Conservation (phyloP, 2,888 invertebrate species). For the Amblyteles armatorius region DNA sequence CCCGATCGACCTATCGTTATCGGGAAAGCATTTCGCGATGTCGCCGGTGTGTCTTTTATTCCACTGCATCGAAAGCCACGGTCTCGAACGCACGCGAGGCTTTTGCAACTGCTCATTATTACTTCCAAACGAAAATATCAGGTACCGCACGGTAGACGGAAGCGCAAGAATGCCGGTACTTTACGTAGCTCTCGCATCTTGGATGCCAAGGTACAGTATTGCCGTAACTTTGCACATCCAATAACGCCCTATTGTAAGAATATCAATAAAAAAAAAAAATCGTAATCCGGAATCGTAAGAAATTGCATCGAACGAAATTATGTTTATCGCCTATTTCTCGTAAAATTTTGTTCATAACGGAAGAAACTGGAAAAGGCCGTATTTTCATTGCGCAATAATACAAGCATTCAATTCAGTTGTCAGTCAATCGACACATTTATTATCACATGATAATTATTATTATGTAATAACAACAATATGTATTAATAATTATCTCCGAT, state of each 20-base stretch:
- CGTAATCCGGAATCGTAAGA: not conserved
- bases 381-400: constrained; percentile 2
- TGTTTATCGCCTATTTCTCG: not conserved
- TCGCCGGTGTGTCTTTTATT: constrained; percentile 8
- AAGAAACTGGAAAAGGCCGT: not conserved
- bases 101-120: constrained; percentile 1
- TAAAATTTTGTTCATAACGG: not conserved
- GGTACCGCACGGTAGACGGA: constrained; percentile 69
- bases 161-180: constrained; percentile 87
- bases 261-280: not conserved
- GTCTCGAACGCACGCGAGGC: constrained; percentile 4
- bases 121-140: constrained; percentile 48
- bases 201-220: constrained; percentile 89
- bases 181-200: constrained; percentile 90
- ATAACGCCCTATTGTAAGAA: constrained; percentile 14
- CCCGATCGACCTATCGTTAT: constrained; percentile 46
- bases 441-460: not conserved
- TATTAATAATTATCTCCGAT: not conserved
- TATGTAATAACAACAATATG: not conserved
- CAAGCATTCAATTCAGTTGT: not conserved
- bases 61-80: constrained; percentile 4
- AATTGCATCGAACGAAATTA: not conserved
- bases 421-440: not conserved
- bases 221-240: not conserved
- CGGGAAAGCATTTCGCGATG: constrained; percentile 34